A percentile compares a stretch with the other conserved stretches of the same genome.
These are phyloP conservation scores for Poecile atricapillus DNA, from an alignment of 2,113 vertebrate genomes.

Conservation along the genomic window DNA sequence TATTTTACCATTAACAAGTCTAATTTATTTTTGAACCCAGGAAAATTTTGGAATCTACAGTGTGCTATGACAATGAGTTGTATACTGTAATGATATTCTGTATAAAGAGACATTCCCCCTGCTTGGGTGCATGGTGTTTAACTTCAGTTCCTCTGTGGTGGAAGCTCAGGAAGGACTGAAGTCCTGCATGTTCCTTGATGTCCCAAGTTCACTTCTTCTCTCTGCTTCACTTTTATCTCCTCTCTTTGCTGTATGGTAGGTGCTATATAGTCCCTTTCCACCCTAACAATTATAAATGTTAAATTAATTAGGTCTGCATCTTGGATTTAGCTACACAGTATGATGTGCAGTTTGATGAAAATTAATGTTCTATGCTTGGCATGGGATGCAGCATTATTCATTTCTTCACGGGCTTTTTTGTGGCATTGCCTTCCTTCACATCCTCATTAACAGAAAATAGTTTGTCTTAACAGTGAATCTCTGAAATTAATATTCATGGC, in stretches of 20 bases:
- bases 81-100: neutral
- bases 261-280: neutral
- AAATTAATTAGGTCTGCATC: neutral
- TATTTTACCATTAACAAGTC: neutral
- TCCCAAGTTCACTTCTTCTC: neutral
- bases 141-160: neutral
- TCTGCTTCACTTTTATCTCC: neutral
- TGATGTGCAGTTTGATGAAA: neutral
- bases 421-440: neutral
- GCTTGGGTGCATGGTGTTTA: neutral
- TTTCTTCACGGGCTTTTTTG: neutral
- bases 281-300: neutral
- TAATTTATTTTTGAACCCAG: neutral
- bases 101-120: neutral
- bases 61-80: neutral
- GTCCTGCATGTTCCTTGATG: fast-evolving
- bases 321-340: neutral
- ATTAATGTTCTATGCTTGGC: neutral
- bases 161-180: neutral
- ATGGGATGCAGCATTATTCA: neutral
- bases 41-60: neutral
- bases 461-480: neutral
- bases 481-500: neutral
- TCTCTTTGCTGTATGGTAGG: neutral
- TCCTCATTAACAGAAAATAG: neutral